These are phyloP conservation scores for Drosophila pegasa DNA, from an alignment of 2,888 invertebrate genomes.

Conservation along the genomic window DNA sequence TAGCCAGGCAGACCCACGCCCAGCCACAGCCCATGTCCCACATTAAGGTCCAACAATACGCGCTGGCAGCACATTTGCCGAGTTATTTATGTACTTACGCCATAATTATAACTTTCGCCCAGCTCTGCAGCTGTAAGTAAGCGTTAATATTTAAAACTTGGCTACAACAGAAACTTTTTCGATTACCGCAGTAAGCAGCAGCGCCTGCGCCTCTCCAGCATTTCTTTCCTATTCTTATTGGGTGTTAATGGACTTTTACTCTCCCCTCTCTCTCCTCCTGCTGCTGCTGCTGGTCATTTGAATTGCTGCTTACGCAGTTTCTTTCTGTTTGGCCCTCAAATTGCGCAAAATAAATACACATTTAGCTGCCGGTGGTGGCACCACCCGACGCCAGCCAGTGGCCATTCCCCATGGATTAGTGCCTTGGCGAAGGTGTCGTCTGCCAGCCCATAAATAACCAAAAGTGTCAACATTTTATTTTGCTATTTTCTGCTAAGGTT, in stretches of 20 bases:
- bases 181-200: conserved; percentile 65
- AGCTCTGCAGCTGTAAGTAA: conserved; percentile 72
- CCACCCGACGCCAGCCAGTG: conserved; percentile 26
- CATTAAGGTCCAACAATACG: conserved; percentile 10
- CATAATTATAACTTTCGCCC: conserved; percentile 75
- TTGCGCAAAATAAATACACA: conserved; percentile 79
- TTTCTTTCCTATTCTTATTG: conserved; percentile 73
- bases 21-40: neutral
- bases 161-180: conserved; percentile 73
- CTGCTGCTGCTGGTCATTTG: conserved; percentile 69
- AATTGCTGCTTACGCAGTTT: conserved; percentile 71
- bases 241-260: conserved; percentile 76
- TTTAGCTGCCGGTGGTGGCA: conserved; percentile 54
- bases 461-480: conserved; percentile 83
- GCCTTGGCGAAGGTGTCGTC: conserved; percentile 76
- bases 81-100: conserved; percentile 76
- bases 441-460: conserved; percentile 80
- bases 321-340: conserved; percentile 42
- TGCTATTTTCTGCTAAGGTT: conserved; percentile 68
- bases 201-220: conserved; percentile 32
- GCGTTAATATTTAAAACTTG: conserved; percentile 80
- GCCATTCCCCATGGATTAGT: conserved; percentile 80
- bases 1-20: neutral
- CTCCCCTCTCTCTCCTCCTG: neutral
- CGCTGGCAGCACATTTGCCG: conserved; percentile 51